phyloP scores from a whole-genome alignment of 1,140 invertebrate genomes.

The Camponotus floridanus region DNA sequence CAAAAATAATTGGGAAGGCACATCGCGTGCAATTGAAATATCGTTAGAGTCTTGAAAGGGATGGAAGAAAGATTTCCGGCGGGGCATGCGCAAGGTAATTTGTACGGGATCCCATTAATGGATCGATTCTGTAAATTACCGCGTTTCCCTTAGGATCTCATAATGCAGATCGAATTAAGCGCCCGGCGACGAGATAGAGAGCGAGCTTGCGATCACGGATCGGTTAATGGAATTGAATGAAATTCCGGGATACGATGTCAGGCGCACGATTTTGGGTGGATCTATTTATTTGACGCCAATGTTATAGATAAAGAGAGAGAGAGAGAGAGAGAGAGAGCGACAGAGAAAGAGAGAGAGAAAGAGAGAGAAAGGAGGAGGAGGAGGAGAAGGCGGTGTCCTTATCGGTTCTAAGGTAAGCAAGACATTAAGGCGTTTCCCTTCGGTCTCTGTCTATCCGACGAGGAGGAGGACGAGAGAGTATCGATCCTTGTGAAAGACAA shows the following conservation, averaged over 20 bases:
- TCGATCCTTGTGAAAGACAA: slow-evolving; percentile 60
- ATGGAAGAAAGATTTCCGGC: not conserved
- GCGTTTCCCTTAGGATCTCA: slow-evolving; percentile 42
- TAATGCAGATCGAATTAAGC: slow-evolving; percentile 35
- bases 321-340: no score
- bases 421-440: slow-evolving; percentile 72
- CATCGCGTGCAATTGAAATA: slow-evolving; percentile 13
- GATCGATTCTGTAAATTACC: slow-evolving; percentile 48
- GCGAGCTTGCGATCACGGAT: slow-evolving; percentile 7
- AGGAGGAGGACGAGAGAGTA: slow-evolving; percentile 50
- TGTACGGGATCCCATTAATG: slow-evolving; percentile 18
- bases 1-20: not conserved
- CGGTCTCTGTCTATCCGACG: not conserved
- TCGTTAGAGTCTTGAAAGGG: not conserved
- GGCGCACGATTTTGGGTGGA: not conserved
- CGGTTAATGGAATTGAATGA: slow-evolving; percentile 62
- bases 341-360: no score
- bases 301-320: slow-evolving; percentile 16
- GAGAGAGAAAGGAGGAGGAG: no score
- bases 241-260: slow-evolving; percentile 42
- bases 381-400: slow-evolving; percentile 11
- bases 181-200: slow-evolving; percentile 23
- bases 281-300: slow-evolving; percentile 6
- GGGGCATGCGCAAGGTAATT: not conserved
- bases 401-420: slow-evolving; percentile 51